Evolutionary conservation across 2,113 vertebrate species (phyloP).

Genomic region (Burhinus oedicnemus): DNA sequence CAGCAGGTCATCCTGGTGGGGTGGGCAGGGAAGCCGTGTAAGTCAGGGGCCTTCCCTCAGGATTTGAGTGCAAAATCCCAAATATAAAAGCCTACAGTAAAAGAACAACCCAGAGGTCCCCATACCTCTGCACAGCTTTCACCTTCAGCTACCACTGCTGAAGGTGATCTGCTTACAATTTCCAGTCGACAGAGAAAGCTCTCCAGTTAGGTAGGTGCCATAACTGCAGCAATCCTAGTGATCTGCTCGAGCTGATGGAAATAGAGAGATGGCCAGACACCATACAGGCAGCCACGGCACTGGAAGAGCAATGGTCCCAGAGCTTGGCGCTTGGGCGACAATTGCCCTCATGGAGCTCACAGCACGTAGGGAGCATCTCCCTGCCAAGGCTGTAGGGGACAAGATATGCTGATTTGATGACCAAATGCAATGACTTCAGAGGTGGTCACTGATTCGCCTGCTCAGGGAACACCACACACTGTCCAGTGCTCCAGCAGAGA

Average conservation of each 20-base stretch:
- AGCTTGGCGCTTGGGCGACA: neutral
- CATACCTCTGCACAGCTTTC: neutral
- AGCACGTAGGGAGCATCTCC: neutral
- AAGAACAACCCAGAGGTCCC: neutral
- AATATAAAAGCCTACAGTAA: neutral
- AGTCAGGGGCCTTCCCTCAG: neutral
- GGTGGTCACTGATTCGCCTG: neutral
- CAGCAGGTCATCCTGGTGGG: neutral
- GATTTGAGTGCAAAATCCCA: neutral
- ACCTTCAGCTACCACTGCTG: neutral
- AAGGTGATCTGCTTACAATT: neutral
- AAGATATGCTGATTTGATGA: neutral
- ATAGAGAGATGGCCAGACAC: neutral
- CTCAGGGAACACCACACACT: neutral
- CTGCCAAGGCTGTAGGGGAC: neutral
- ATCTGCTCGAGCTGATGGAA: neutral
- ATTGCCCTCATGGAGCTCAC: neutral
- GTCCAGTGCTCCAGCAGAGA: neutral
- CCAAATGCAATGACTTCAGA: neutral
- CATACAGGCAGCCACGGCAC: fast-evolving
- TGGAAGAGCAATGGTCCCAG: neutral
- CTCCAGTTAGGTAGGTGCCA: neutral
- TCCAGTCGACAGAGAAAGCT: neutral
- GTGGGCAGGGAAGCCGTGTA: neutral
- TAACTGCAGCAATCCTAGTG: neutral